Percentiles rank a stretch among this genome's conserved stretches.
phyloP scores from a whole-genome alignment of 2,888 invertebrate genomes.

The Cheilosia pagana region DNA sequence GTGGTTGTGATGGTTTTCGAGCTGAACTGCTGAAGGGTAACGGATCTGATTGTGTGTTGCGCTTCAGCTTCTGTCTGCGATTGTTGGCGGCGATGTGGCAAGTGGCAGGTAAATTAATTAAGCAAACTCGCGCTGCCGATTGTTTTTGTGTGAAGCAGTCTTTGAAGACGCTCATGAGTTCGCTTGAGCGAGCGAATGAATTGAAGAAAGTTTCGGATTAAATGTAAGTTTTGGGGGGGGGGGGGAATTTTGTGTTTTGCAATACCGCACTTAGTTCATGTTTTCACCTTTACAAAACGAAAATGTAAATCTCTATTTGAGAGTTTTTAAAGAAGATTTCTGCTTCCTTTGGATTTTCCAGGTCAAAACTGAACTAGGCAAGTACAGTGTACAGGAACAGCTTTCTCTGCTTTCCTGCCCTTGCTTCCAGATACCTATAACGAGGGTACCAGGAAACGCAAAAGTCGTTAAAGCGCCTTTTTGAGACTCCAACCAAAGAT shows the following conservation, averaged over 20 bases:
- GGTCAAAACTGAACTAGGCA: too few species aligned
- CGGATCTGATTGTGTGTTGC: slow-evolving; percentile 44
- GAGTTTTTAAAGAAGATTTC: too few species aligned
- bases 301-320: too few species aligned
- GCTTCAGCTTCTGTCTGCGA: slow-evolving; percentile 30
- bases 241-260: background rate
- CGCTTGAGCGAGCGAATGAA: background rate
- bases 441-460: too few species aligned
- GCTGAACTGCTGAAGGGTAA: slow-evolving; percentile 5
- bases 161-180: slow-evolving; percentile 22
- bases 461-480: too few species aligned
- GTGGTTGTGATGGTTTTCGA: background rate
- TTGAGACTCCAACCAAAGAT: too few species aligned
- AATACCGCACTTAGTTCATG: background rate
- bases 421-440: too few species aligned
- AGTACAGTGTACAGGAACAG: too few species aligned
- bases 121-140: slow-evolving; percentile 66
- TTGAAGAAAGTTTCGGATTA: slow-evolving; percentile 30
- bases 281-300: background rate
- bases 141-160: slow-evolving; percentile 34
- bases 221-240: slow-evolving; percentile 11
- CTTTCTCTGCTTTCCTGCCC: too few species aligned
- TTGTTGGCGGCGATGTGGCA: slow-evolving; percentile 51
- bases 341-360: too few species aligned
- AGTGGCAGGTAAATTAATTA: slow-evolving; percentile 75